Base-by-base conservation (phyloP, 1,140 invertebrate genomes). In the Drosophila pallidifrons region DNA sequence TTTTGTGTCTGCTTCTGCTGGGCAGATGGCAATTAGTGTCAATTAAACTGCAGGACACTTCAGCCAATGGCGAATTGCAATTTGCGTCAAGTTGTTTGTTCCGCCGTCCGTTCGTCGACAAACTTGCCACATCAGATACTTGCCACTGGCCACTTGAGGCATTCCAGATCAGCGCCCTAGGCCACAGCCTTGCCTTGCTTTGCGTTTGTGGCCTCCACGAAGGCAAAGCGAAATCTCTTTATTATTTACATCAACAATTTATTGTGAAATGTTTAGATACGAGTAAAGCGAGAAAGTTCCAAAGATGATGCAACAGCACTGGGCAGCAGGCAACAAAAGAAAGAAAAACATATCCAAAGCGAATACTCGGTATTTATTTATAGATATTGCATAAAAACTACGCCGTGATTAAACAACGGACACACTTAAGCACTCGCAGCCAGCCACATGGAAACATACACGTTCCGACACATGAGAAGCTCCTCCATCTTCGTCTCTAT, bases 1-100 rank as follows among this genome's bases (percentile, higher is more conserved):
- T 25, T 60, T n/a, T 30, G 51, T 32, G 28, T 32, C 51, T 54
- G 13, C n/a, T 43, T 38, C 35, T 10, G 35, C 35, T 10, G 35
- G 35, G 46, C 81, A 81, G 81, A 77, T 87, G 59, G 57, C 79
- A 87, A 87, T 86, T 87, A 79, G 71, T 73, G 79, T 70, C 79
- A 64, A 87, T 85, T 86, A 75, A 73, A 57, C 15, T 35, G 57
- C 58, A 59, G 41, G 49, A 60, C 54, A 15, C 41, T 35, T 35
- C 32, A 47, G 32, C 30, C 15, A 55, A 43, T 43, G 52, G 15
- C 35, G 3, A 65, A 30, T 41, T 73, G 68, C 68, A 64, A 64
- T 64, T 64, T 51, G 32, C n/a, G 61, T 52, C 43, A 28, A 16
- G 49, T 51, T 60, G 41, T 46, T 16, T 46, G 20, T 54, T 45